Percentiles rank a stretch among this genome's conserved stretches.
These are phyloP conservation scores for Argentina silus DNA, from an alignment of 2,797 vertebrate genomes.

Conservation along the genomic window DNA sequence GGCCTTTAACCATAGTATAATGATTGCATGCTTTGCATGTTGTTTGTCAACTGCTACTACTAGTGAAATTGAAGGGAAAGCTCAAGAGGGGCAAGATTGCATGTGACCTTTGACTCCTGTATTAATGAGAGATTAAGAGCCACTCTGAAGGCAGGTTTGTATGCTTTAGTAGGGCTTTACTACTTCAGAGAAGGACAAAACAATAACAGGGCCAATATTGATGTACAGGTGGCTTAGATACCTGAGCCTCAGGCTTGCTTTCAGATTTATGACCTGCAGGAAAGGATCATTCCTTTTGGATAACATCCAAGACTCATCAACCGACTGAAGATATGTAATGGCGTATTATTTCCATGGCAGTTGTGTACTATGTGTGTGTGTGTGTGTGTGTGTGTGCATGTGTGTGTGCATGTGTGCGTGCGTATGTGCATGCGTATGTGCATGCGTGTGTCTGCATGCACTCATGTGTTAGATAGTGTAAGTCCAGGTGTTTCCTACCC, in stretches of 20 bases:
- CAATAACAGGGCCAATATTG: neutral
- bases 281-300: conserved; percentile 22
- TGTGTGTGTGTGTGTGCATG: conserved; percentile 14
- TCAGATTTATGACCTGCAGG: neutral
- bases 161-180: neutral
- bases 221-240: conserved; percentile 1
- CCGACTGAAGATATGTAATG: conserved; percentile 32
- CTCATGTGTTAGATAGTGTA: conserved; percentile 7
- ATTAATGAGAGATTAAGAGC: conserved; percentile 7
- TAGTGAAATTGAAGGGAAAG: neutral
- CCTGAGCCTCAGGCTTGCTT: neutral
- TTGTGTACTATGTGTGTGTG: neutral
- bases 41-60: neutral
- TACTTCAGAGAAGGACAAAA: conserved; percentile 1
- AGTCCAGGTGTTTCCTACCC: conserved; percentile 21
- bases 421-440: too few relatives aligned
- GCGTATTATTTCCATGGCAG: conserved; percentile 30
- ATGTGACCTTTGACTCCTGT: neutral
- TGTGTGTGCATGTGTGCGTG: conserved; percentile 1
- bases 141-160: neutral
- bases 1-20: too few relatives aligned
- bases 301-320: conserved; percentile 24
- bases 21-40: neutral
- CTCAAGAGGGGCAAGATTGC: neutral
- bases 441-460: too few relatives aligned